Evolutionary conservation across 1,140 invertebrate genomes (phyloP).

Genomic region (Drosophila cardini): DNA sequence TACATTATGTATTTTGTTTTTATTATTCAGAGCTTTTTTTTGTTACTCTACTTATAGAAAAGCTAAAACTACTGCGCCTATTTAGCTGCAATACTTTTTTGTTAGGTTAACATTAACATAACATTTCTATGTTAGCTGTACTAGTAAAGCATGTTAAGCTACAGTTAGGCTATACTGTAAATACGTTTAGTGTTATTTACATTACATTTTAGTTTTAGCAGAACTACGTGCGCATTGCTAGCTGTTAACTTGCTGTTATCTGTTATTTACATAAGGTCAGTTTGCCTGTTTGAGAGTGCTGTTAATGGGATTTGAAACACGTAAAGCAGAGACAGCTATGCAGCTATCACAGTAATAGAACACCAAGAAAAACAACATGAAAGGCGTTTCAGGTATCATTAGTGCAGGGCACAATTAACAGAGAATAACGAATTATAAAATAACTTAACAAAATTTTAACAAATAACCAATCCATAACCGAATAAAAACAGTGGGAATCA

Average conservation of each 20-base stretch:
- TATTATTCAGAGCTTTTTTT: constrained; percentile 56
- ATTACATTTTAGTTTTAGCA: constrained; percentile 9
- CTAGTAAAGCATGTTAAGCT: constrained; percentile 9
- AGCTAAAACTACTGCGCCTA: constrained; percentile 12
- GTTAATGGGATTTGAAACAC: constrained; percentile 16
- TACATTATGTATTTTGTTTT: not conserved
- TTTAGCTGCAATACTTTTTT: constrained; percentile 8
- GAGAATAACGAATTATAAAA: constrained; percentile 13
- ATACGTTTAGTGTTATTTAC: not conserved
- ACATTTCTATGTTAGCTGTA: constrained; percentile 27
- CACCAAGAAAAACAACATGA: constrained; percentile 8
- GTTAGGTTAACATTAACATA: not conserved
- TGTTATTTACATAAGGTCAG: constrained; percentile 5
- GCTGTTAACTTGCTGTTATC: constrained; percentile 15
- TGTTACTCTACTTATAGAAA: constrained; percentile 14
- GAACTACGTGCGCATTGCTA: constrained; percentile 11
- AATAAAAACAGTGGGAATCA: constrained; percentile 48
- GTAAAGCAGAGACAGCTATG: constrained; percentile 15
- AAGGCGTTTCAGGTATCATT: not conserved
- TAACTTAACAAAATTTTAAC: constrained; percentile 23
- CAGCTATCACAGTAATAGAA: constrained; percentile 21
- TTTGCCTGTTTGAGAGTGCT: constrained; percentile 1
- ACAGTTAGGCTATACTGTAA: too few species aligned
- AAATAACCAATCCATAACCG: constrained; percentile 48
- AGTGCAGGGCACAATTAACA: constrained; percentile 1